A percentile compares a stretch with the other conserved stretches of the same genome.
Conservation (phyloP, 1,140 invertebrate species). For the Eriosoma lanigerum region DNA sequence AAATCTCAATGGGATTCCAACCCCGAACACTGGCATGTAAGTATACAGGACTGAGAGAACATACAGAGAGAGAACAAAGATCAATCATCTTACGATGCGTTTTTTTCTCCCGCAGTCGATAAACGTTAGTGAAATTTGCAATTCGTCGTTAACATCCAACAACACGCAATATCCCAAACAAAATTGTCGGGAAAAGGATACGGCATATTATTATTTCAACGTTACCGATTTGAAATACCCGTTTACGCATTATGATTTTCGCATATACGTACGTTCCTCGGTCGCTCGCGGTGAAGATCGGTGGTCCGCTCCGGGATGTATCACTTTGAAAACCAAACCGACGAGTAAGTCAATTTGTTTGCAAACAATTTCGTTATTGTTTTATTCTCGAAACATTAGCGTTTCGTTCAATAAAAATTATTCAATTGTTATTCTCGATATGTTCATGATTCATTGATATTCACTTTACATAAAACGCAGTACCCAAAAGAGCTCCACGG, state of each 20-base stretch:
- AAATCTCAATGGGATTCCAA: constrained; percentile 64
- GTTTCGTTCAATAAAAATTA: too few relatives aligned
- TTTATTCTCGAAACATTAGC: too few relatives aligned
- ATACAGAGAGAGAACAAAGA: too few relatives aligned
- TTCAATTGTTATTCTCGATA: too few relatives aligned
- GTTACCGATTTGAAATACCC: constrained; percentile 66
- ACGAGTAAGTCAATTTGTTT: constrained; percentile 60
- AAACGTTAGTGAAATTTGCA: constrained; percentile 28
- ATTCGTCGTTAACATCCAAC: constrained; percentile 5
- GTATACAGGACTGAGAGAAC: constrained; percentile 3
- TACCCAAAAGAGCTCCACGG: constrained; percentile 65
- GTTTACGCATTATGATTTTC: constrained; percentile 68
- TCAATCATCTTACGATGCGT: too few relatives aligned
- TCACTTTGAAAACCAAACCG: constrained; percentile 64
- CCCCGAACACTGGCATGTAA: constrained; percentile 64
- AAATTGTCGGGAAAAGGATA: background rate
- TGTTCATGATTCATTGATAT: constrained; percentile 51
- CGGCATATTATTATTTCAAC: constrained; percentile 57
- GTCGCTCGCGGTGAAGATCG: constrained; percentile 61
- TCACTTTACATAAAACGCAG: constrained; percentile 54
- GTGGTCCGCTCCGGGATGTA: constrained; percentile 66
- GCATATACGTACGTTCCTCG: constrained; percentile 65
- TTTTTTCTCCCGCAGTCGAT: constrained; percentile 18
- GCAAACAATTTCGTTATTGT: too few relatives aligned
- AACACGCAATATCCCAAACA: background rate